Base-by-base conservation (phyloP, 1,140 invertebrate species). In the Bacillus rossius region DNA sequence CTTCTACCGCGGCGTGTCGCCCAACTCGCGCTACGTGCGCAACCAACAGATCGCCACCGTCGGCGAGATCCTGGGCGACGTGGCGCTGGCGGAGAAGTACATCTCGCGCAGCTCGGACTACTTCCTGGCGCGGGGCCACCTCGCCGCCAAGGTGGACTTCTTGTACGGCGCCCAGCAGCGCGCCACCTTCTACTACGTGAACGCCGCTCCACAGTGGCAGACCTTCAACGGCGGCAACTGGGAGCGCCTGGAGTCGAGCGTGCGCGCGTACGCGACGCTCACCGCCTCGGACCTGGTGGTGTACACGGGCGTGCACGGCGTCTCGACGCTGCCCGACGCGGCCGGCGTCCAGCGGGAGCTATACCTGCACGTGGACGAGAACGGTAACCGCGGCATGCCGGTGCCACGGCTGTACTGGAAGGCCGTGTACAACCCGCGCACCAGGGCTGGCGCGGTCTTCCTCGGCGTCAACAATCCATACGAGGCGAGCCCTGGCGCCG, bases 401-500 rank as follows among this genome's bases (percentile, higher is more conserved):
- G 81, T 84, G 0, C 84, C 84, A 0, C 68, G 75, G 62, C 76
- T 81, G 37, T 84, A 74, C 57, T 85, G 80, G 77, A 85, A 86
- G 76, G 70, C 86, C 8, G 71, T 82, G 26, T 79, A 84, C 61
- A 76, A 86, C 60, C 71, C 74, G 10, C 55, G 63, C 5, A 71
- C 66, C 2, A 74, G 76, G 43, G 64, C 69, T 2, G 83, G 79
- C 1, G 78, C 80, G 1, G 84, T 79, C 2, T 79, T 86, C 57
- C 66, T 87, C 1, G 79, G 81, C 22, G 72, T 84, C 16, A 87
- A 87, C 67, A 84, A 88, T 70, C 83, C 83, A 0, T 81, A 83
- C 63, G 65, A 71, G 0, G 65, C 14, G 8, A 10, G 22, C 16
- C 52, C 40, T 8, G 3, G 16, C 16, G 52, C 10, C 17, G 34